Evolutionary conservation across 2,888 invertebrate genomes (phyloP), one percentile per base, ranked within the genome.

Genomic region (Rhamphomyia laevipes): DNA sequence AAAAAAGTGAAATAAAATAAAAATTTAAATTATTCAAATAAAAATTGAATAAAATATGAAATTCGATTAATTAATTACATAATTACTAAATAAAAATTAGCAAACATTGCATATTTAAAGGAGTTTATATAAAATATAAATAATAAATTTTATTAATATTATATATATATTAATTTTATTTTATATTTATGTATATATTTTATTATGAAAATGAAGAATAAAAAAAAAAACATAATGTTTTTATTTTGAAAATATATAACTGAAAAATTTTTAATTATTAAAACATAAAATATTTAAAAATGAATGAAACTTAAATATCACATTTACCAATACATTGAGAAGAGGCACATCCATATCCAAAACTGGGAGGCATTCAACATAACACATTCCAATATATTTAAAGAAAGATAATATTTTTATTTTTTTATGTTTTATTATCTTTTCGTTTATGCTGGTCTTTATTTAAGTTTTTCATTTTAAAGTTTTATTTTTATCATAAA

Each of bases 321-420:
- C 66, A 72, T 71, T 71, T 67, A 61, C 56, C 59, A 57, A 58
- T 56, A 58, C 56, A 58, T 57, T 57, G 53, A 56, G 57, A 58
- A 58, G 57, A 60, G 61, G 61, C 59, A 57, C 57, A 60, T 58
- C 57, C 62, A 60, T 59, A 58, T 55, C 49, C 56, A 57, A 58
- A 53, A 53, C 56, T 55, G 59, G 58, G 57, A 59, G 56, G 58
- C 60, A 60, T 59, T 58, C 60, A 59, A 60, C 60, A 60, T 60
- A 59, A 58, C 57, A 57, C 58, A 59, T 59, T 57, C 59, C 58
- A 56, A n/a, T 42, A 23, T 42, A 58, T 59, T 58, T 58, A 57
- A 56, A 56, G 56, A 59, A 56, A 53, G 54, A 55, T 55, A 55
- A 50, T 38, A 49, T 53, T 52, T 51, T 49, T 42, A 35, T 38